Base-by-base conservation (phyloP, 2,888 invertebrate species). In the Euzetes globulus region DNA sequence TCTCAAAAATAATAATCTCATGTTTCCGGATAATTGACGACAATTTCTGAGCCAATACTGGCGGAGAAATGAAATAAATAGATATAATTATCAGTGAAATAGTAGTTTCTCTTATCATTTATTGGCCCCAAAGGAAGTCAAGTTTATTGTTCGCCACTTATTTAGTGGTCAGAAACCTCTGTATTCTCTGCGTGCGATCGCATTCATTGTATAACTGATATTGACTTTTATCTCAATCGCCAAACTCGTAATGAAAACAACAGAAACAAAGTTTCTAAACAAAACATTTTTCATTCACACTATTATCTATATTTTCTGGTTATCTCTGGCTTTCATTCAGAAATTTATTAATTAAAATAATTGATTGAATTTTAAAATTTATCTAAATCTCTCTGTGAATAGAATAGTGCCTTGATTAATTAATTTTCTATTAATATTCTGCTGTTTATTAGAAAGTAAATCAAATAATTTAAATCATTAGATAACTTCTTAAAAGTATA, bases 81-180 rank as follows among this genome's bases (percentile, higher is more conserved):
- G 47, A 17, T 47, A 47, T 47, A 17, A 19, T 7, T 13, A 22
- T 13, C 25, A 25, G 11, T 55, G 13, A 55, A 55, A n/a, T 55
- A 25, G 22, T n/a, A n/a, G n/a, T n/a, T n/a, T n/a, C n/a, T 25
- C 9, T 22, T 9, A 25, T 15, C 22, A 55, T 55, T 55, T 47
- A 19, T 63, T 63, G 63, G 33, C n/a, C 63, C 17, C 63, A 63
- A 63, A 63, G 63, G 63, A 63, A 63, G 37, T 37, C 37, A 33
- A 55, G 55, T 19, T 63, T 33, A 63, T 63, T 63, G 37, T 63
- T 63, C 63, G 19, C 25, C 55, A 63, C n/a, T 37, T 63, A n/a
- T n/a, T n/a, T n/a, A 33, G 33, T 63, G n/a, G 63, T 33, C 63
- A 33, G 13, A 33, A 33, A 33, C 37, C 63, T 63, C 37, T 6